Evolutionary conservation across 2,888 invertebrate species (phyloP), one percentile per base, ranked within the genome.

Genomic region (Drosophila buzzatii): DNA sequence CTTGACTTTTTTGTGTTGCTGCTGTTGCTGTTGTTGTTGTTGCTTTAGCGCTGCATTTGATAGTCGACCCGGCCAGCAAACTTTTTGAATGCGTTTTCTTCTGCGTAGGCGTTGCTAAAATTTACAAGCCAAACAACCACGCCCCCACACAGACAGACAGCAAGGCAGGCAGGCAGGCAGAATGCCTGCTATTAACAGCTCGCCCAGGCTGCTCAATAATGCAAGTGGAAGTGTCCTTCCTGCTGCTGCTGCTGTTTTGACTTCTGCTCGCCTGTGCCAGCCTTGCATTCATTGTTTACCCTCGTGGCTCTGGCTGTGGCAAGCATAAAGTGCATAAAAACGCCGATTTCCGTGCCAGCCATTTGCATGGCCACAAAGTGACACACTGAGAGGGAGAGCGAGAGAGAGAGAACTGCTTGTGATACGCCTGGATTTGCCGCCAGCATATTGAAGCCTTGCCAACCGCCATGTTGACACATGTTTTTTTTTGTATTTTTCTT

Each of bases 361-460:
- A 82, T 88, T 85, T 82, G 80, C 73, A 75, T 69, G 71, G 76
- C 85, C 89, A 70, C 82, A 87, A 84, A 87, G 72, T 84, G 79
- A 37, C 35, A 20, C 51, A 20, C 60, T 56, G 20, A 52, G 14
- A 7, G 4, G 3, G 44, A 5, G 16, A 23, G 45, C 0, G 27
- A 9, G 31, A 1, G 18, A 4, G 23, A 23, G 23, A 23, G 23
- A 0, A 4, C 23, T 27, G 27, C 27, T 9, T 9, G 47, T 27
- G 23, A 47, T 47, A 47, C 16, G 14, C 47, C 47, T 3, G 27
- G 16, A 47, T 47, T 27, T 9, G 8, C 47, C 12, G 49, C 49
- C 49, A 10, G 49, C 31, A 86, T 77, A 87, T 85, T 78, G 81
- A 70, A 73, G 69, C 51, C 65, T 63, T 49, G 57, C 57, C 61